Evolutionary conservation across 2,113 vertebrate species (phyloP).

Genomic region (Coptodon bakossiorum): DNA sequence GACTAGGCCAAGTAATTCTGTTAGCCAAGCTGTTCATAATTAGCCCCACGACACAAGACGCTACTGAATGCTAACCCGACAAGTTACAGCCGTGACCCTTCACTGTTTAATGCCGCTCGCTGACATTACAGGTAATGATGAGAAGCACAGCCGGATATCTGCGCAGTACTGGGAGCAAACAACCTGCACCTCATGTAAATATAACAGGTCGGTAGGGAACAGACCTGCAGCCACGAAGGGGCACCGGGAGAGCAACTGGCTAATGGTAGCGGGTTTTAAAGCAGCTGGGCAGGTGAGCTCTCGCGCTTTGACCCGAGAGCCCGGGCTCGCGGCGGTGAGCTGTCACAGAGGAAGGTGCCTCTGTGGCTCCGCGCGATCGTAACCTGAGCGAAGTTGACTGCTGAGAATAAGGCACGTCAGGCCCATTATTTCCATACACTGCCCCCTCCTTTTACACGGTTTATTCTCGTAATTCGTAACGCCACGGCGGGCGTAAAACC

Average conservation of each 20-base stretch:
- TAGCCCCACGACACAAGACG: neutral
- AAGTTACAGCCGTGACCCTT: neutral
- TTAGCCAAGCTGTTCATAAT: constrained; percentile 14
- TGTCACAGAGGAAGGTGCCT: neutral
- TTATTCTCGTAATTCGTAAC: neutral
- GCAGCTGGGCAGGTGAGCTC: neutral
- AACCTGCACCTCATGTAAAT: neutral
- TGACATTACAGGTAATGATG: neutral
- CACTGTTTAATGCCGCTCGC: neutral
- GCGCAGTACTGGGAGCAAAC: neutral
- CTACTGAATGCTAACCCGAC: neutral
- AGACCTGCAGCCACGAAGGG: neutral
- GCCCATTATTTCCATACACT: neutral
- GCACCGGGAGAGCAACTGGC: neutral
- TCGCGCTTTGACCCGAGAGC: neutral
- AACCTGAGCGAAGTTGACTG: neutral
- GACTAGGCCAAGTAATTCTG: neutral
- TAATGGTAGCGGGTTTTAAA: neutral
- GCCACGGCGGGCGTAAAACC: neutral
- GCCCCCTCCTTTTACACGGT: neutral
- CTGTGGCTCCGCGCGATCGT: neutral
- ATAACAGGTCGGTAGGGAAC: neutral
- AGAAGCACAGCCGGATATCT: neutral
- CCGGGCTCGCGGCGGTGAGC: neutral
- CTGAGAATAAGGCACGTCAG: neutral